Conservation (phyloP, 2,888 invertebrate genomes). For the Hydroisotoma schaefferi region DNA sequence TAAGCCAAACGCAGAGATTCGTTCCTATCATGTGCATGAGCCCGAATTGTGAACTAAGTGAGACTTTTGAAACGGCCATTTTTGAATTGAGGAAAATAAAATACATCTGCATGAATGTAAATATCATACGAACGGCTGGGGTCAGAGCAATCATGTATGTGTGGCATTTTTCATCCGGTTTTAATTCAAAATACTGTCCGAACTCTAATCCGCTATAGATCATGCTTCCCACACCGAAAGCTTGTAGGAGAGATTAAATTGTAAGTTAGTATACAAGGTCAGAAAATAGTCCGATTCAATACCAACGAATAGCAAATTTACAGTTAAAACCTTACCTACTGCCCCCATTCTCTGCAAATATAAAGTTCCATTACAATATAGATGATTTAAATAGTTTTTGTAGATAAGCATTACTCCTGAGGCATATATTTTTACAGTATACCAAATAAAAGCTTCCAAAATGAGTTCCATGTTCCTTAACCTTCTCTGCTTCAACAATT, state of each 20-base stretch:
- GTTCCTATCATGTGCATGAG: conserved; percentile 59
- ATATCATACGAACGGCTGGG: conserved; percentile 87
- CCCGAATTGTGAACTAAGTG: conserved; percentile 56
- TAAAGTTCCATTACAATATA: neutral
- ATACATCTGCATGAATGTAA: conserved; percentile 97
- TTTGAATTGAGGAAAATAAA: conserved; percentile 84
- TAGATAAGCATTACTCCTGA: neutral
- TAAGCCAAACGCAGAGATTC: conserved; percentile 58
- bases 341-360: conserved; percentile 32
- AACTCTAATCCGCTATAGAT: conserved; percentile 93
- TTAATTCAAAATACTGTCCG: conserved; percentile 89
- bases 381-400: neutral
- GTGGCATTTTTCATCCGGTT: conserved; percentile 85
- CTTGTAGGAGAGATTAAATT: conserved; percentile 56
- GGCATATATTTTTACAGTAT: neutral
- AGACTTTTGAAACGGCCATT: conserved; percentile 39
- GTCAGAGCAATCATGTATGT: conserved; percentile 84
- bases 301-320: neutral
- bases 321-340: conserved; percentile 22
- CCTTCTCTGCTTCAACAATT: neutral
- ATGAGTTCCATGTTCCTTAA: conserved; percentile 21
- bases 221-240: conserved; percentile 95
- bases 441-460: conserved; percentile 46
- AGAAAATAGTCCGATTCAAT: neutral
- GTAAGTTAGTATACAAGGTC: neutral